Percentiles rank a stretch among this genome's conserved stretches.
Conservation (phyloP, 2,113 vertebrate species). For the Euleptes europaea region DNA sequence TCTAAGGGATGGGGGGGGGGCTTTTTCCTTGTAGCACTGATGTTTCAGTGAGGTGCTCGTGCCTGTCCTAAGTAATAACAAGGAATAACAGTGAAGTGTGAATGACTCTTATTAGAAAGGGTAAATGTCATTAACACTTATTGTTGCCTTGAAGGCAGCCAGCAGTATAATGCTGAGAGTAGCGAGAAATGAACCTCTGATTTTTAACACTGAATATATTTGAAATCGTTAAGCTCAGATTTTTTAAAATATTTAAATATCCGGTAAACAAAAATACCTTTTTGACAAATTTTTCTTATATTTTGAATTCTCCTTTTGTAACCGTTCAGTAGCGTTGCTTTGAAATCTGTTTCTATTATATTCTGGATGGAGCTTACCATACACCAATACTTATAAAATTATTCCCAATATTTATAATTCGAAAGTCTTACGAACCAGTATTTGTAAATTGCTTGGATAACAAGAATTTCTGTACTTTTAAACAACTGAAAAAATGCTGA, state of each 20-base stretch:
- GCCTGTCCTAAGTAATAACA: slow-evolving; percentile 76
- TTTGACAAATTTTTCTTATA: not conserved
- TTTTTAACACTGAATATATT: slow-evolving; percentile 47
- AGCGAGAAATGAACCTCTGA: slow-evolving; percentile 44
- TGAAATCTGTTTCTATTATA: not conserved
- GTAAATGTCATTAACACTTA: slow-evolving; percentile 77
- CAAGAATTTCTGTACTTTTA: slow-evolving; percentile 14
- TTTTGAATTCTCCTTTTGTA: slow-evolving; percentile 27
- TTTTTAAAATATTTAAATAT: slow-evolving; percentile 24
- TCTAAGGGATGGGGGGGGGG: slow-evolving; percentile 54
- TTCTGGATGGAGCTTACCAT: not conserved
- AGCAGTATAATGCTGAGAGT: slow-evolving; percentile 51
- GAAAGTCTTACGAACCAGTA: slow-evolving; percentile 35
- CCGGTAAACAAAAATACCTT: not conserved
- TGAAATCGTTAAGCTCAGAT: slow-evolving; percentile 52
- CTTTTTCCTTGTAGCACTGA: slow-evolving; percentile 73
- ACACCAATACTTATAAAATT: slow-evolving; percentile 49
- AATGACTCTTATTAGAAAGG: slow-evolving; percentile 75
- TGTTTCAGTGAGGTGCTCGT: slow-evolving; percentile 78
- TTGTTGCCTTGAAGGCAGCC: slow-evolving; percentile 65
- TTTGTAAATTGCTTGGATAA: slow-evolving; percentile 42
- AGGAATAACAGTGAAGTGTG: slow-evolving; percentile 73
- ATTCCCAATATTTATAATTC: slow-evolving; percentile 49
- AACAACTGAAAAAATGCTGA: slow-evolving; percentile 35
- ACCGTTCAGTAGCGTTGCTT: not conserved